These are phyloP conservation scores for Amphimallon solstitiale DNA, from an alignment of 2,888 invertebrate genomes.

Conservation along the genomic window DNA sequence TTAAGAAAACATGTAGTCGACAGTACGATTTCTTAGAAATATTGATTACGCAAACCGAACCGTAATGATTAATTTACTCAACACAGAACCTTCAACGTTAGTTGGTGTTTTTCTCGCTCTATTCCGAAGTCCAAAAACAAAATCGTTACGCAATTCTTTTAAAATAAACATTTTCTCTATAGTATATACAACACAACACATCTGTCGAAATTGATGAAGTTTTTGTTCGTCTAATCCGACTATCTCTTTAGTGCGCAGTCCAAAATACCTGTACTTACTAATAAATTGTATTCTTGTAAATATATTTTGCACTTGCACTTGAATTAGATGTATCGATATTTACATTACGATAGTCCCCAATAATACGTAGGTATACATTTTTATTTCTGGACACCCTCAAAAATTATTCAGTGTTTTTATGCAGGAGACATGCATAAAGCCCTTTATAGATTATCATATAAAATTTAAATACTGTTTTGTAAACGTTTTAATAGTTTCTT, in stretches of 20 bases:
- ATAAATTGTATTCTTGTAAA: too few relatives aligned
- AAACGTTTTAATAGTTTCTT: too few relatives aligned
- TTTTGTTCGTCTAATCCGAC: slow-evolving; percentile 13
- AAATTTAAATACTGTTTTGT: too few relatives aligned
- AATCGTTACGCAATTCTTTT: slow-evolving; percentile 30
- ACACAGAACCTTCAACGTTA: slow-evolving; percentile 15
- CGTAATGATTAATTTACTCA: slow-evolving; percentile 27
- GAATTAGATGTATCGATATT: too few relatives aligned
- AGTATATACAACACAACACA: slow-evolving; percentile 12
- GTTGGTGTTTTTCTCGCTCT: slow-evolving; percentile 26
- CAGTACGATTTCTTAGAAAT: slow-evolving; percentile 27
- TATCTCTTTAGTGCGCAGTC: slow-evolving; percentile 12
- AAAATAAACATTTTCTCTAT: slow-evolving; percentile 26
- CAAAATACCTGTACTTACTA: neutral
- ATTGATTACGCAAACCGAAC: slow-evolving; percentile 23
- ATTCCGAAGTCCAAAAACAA: slow-evolving; percentile 27
- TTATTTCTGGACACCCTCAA: too few relatives aligned
- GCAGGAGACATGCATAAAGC: too few relatives aligned
- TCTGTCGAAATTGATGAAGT: slow-evolving; percentile 26
- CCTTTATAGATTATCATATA: too few relatives aligned
- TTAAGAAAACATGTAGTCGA: slow-evolving; percentile 16
- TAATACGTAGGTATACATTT: too few relatives aligned
- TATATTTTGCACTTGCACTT: too few relatives aligned
- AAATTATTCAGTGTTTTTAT: too few relatives aligned
- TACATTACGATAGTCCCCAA: too few relatives aligned